Base-by-base conservation (phyloP, 2,113 vertebrate species). In the Hirundichthys speculiger region DNA sequence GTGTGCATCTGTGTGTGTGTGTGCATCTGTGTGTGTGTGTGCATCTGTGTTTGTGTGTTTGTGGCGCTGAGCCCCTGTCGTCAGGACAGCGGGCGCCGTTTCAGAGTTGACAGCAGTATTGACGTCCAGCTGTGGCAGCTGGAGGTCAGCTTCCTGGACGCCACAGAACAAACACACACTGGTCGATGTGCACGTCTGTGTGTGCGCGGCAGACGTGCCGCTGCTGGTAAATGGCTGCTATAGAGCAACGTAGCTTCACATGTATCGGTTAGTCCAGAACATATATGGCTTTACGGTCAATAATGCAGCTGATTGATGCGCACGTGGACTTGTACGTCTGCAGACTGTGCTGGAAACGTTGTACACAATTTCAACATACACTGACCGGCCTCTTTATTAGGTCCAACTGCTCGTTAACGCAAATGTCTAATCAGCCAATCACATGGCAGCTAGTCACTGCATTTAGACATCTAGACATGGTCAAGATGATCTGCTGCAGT, bases 61-160 rank as follows among this genome's bases (percentile, higher is more conserved):
- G 46, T 15, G 2, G 30, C 14, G 40, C 9, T 45, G 16, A 18
- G n/a, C 43, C 15, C n/a, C 43, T 1, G 1, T 34, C 30, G 30
- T 10, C 30, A 13, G 21, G 22, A 14, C 13, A 3, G 13, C 4
- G 21, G 47, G 42, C 56, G 63, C 27, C 0, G 6, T 69, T 68
- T 59, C 49, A 20, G 12, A 70, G 58, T 63, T 75, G 70, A 59
- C 60, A 61, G 40, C 52, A 8, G 58, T 85, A 88, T 89, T 76
- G 88, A 89, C 81, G 40, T 66, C 59, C 76, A 72, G 54, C 20
- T 16, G 73, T 55, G 70, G 40, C 62, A 80, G 58, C 52, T 53
- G 79, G 71, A 83, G 84, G 83, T 86, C 89, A 83, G 54, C 49
- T 61, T 78, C 24, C 64, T 48, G 70, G 55, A 75, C 75, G 67